Evolutionary conservation across 2,113 vertebrate genomes (phyloP).

Genomic region (Sinocyclocheilus maitianheensis): DNA sequence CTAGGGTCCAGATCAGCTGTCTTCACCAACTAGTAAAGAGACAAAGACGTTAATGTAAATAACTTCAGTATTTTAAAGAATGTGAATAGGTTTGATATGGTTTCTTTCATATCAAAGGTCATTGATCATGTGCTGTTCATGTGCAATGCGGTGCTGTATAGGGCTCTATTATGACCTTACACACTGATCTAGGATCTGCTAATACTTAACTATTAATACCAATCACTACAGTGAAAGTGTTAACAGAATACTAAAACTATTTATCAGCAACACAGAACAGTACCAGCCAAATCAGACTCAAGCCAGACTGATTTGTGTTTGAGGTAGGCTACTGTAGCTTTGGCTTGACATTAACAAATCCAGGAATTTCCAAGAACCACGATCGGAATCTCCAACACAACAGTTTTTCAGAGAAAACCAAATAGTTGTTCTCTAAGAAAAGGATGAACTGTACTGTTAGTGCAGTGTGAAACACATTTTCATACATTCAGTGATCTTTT

Average conservation of each 20-base stretch:
- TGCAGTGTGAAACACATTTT: neutral
- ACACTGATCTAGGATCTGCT: slow-evolving; percentile 1
- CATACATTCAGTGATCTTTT: neutral
- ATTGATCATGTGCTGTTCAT: slow-evolving; percentile 5
- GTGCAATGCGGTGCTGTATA: neutral
- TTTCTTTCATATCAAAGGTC: neutral
- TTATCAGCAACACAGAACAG: neutral
- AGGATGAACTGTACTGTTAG: neutral
- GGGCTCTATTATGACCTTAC: neutral
- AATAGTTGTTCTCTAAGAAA: neutral
- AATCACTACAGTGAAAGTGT: neutral
- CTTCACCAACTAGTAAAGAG: slow-evolving; percentile 85
- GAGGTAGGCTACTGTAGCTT: neutral
- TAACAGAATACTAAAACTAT: neutral
- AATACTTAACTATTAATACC: neutral
- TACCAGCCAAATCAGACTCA: neutral
- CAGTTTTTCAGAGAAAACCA: neutral
- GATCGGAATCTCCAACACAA: neutral
- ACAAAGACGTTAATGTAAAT: neutral
- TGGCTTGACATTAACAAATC: neutral
- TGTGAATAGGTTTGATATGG: neutral
- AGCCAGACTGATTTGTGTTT: neutral
- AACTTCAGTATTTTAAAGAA: neutral
- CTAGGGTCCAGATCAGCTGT: slow-evolving; percentile 84
- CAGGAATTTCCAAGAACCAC: neutral